A percentile compares a stretch with the other conserved stretches of the same genome.
These are phyloP conservation scores for Danio tinwini DNA, from an alignment of 2,797 vertebrate species.

Conservation along the genomic window DNA sequence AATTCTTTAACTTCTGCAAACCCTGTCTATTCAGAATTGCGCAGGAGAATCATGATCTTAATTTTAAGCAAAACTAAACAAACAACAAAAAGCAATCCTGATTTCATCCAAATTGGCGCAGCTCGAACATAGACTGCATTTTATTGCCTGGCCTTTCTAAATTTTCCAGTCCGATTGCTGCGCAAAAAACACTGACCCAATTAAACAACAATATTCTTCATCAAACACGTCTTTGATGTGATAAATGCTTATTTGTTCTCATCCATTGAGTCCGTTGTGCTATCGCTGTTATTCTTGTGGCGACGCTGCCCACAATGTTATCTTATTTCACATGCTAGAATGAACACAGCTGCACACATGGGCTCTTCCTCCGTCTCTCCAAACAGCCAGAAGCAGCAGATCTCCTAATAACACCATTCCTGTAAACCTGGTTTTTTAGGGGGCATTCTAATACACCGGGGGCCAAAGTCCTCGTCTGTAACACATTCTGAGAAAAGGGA, in stretches of 20 bases:
- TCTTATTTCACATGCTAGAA: slow-evolving; percentile 53
- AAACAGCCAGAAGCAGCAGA: slow-evolving; percentile 51
- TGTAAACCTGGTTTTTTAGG: slow-evolving; percentile 45
- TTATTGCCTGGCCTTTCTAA: neutral
- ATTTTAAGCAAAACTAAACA: too few relatives aligned
- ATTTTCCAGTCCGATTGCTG: slow-evolving; percentile 21
- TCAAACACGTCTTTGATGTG: slow-evolving; percentile 38
- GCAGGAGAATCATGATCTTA: too few relatives aligned
- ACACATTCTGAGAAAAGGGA: slow-evolving; percentile 48
- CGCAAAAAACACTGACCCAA: slow-evolving; percentile 42
- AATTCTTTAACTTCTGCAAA: too few relatives aligned
- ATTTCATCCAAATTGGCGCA: too few relatives aligned
- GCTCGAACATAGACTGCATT: neutral
- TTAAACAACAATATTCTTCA: slow-evolving; percentile 28
- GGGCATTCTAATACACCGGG: slow-evolving; percentile 28
- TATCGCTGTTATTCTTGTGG: slow-evolving; percentile 49
- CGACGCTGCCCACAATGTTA: slow-evolving; percentile 44
- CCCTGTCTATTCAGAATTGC: too few relatives aligned
- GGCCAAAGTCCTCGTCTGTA: slow-evolving; percentile 39
- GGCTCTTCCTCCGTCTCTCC: slow-evolving; percentile 26
- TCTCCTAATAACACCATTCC: slow-evolving; percentile 43
- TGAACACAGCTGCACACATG: slow-evolving; percentile 53
- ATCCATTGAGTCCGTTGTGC: slow-evolving; percentile 29
- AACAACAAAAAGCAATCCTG: too few relatives aligned
- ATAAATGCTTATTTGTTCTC: slow-evolving; percentile 51